Evolutionary conservation across 1,140 invertebrate species (phyloP).

Genomic region (Drosophila pallidifrons): DNA sequence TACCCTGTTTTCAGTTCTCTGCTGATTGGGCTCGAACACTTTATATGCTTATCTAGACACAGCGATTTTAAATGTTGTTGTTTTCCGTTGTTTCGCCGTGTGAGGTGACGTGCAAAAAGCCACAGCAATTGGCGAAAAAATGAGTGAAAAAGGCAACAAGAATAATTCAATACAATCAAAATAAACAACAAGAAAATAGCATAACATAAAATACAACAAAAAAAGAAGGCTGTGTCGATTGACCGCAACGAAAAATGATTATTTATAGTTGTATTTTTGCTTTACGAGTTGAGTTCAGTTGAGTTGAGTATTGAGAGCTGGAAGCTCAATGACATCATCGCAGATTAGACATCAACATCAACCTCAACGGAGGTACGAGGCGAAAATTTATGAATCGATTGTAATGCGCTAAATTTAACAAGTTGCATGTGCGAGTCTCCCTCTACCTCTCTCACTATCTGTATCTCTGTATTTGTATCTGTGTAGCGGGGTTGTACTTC

Average conservation of each 20-base stretch:
- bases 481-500: slow-evolving; percentile 1
- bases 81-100: slow-evolving; percentile 11
- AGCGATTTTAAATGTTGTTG: slow-evolving; percentile 27
- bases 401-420: slow-evolving; percentile 82
- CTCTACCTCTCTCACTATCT: too few relatives aligned
- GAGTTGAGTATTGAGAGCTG: slow-evolving; percentile 21
- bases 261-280: slow-evolving; percentile 64
- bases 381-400: slow-evolving; percentile 77
- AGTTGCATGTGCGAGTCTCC: slow-evolving; percentile 54
- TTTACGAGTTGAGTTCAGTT: not conserved
- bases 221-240: slow-evolving; percentile 44
- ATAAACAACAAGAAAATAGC: slow-evolving; percentile 29
- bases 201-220: not conserved
- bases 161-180: slow-evolving; percentile 43
- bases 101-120: slow-evolving; percentile 47
- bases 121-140: slow-evolving; percentile 56
- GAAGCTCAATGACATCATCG: slow-evolving; percentile 35
- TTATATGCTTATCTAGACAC: slow-evolving; percentile 68
- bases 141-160: slow-evolving; percentile 31
- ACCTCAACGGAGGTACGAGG: slow-evolving; percentile 18
- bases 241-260: slow-evolving; percentile 63
- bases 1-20: slow-evolving; percentile 18
- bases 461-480: not conserved
- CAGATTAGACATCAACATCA: slow-evolving; percentile 60
- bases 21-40: slow-evolving; percentile 56